A percentile compares a stretch with the other conserved stretches of the same genome.
Conservation (phyloP, 2,797 vertebrate species). For the Hylomyscus alleni region DNA sequence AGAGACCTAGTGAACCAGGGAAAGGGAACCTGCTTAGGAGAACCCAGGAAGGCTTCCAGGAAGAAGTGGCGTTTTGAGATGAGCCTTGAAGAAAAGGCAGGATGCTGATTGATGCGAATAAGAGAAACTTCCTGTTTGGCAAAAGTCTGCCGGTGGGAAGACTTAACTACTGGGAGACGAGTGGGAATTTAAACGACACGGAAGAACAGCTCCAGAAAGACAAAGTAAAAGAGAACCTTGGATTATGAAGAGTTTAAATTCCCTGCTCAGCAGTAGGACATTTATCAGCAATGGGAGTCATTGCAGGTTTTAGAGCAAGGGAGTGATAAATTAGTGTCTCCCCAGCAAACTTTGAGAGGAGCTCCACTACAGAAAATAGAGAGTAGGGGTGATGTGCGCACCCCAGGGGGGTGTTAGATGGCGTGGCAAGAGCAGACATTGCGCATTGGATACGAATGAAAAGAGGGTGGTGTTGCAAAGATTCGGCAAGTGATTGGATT, state of each 20-base stretch:
- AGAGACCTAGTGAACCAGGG: background rate
- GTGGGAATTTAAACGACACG: background rate
- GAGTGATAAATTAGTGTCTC: background rate
- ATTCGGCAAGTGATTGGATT: background rate
- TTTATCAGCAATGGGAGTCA: background rate
- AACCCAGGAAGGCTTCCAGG: background rate
- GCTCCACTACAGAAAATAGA: background rate
- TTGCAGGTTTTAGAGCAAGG: background rate
- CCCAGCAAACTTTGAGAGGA: background rate
- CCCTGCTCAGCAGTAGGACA: background rate
- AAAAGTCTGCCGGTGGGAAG: background rate
- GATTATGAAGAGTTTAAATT: background rate
- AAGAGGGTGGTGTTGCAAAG: background rate
- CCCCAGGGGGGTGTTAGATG: background rate
- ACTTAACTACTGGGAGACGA: background rate
- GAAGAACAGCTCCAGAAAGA: background rate
- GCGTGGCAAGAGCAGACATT: background rate
- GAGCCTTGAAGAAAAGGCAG: background rate
- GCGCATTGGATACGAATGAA: background rate
- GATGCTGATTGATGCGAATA: background rate
- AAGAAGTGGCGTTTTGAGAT: slow-evolving; percentile 27
- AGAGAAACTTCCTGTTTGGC: background rate
- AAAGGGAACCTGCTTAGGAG: background rate
- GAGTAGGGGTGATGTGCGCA: background rate
- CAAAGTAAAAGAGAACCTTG: background rate